Base-by-base conservation (phyloP, 2,797 vertebrate species). In the Cheirogaleus major region DNA sequence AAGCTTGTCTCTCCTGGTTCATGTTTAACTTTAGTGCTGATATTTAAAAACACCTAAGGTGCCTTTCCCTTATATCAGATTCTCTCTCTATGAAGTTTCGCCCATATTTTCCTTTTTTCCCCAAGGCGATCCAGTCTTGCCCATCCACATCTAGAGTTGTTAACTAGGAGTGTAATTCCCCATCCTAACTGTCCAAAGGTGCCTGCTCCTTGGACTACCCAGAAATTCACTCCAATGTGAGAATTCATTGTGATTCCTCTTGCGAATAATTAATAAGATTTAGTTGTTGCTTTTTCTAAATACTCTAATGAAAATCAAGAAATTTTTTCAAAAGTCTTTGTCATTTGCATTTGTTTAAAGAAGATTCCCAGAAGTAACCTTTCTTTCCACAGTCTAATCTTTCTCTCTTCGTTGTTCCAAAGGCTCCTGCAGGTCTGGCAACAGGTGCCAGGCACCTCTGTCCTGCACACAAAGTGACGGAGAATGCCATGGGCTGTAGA, bases 281-380 rank as follows among this genome's bases (percentile, higher is more conserved):
- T 13, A 15, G 4, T 43, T 90, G 57, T 72, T 95, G 63, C n/a
- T 65, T 72, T 92, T 95, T 89, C 59, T 38, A 38, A 48, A 69
- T 50, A 89, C 11, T 75, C 82, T 61, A 95, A 83, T 93, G 45
- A 93, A 93, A 96, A 95, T n/a, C 15, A 85, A 95, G 25, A 14
- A 52, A 4, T 89, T 20, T 84, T 89, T 59, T 41, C 76, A 20
- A 43, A 63, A n/a, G 70, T 22, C 18, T 52, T 59, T 95, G 76
- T 89, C 22, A 27, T 93, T 92, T 55, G 22, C 9, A 85, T 96
- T 95, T 86, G 22, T 73, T 83, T 89, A 45, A 80, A 93, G 25
- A 80, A 22, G 25, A 35, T 25, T 69, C 41, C 41, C 35, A 32
- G 2, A 38, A 67, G 43, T 9, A 50, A 90, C 2, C 12, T 12